Evolutionary conservation across 2,888 invertebrate species (phyloP).

Genomic region (Heliconius charithonia): DNA sequence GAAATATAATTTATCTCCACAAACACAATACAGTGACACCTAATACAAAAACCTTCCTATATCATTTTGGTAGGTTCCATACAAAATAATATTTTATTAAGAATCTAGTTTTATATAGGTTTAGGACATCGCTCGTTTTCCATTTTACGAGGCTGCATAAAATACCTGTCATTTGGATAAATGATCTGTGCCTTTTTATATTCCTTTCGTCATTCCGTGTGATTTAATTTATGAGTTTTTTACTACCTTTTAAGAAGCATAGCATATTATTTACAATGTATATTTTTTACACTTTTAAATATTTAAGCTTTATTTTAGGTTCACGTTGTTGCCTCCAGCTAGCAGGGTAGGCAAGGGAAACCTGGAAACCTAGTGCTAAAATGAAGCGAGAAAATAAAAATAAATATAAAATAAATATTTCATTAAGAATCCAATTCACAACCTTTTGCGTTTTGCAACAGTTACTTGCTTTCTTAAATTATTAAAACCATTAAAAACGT

Average conservation of each 20-base stretch:
- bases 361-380: too few species aligned
- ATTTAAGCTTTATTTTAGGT: too few species aligned
- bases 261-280: constrained; percentile 7
- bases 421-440: too few species aligned
- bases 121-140: constrained; percentile 38
- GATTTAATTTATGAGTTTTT: constrained; percentile 27
- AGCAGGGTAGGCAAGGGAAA: too few species aligned
- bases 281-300: neutral
- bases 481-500: too few species aligned
- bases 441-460: too few species aligned
- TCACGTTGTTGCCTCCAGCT: too few species aligned
- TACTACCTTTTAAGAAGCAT: constrained; percentile 8
- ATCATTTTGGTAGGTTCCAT: neutral
- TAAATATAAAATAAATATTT: too few species aligned
- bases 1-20: neutral
- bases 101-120: constrained; percentile 14
- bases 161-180: constrained; percentile 39
- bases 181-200: constrained; percentile 30
- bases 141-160: constrained; percentile 34
- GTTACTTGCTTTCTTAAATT: too few species aligned
- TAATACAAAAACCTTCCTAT: neutral
- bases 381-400: too few species aligned
- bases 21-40: neutral
- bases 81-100: constrained; percentile 14
- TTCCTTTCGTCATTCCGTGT: constrained; percentile 15